Evolutionary conservation across 2,797 vertebrate genomes (phyloP), one percentile per base, ranked within the genome.

Genomic region (Platyrinchus mystaceus): DNA sequence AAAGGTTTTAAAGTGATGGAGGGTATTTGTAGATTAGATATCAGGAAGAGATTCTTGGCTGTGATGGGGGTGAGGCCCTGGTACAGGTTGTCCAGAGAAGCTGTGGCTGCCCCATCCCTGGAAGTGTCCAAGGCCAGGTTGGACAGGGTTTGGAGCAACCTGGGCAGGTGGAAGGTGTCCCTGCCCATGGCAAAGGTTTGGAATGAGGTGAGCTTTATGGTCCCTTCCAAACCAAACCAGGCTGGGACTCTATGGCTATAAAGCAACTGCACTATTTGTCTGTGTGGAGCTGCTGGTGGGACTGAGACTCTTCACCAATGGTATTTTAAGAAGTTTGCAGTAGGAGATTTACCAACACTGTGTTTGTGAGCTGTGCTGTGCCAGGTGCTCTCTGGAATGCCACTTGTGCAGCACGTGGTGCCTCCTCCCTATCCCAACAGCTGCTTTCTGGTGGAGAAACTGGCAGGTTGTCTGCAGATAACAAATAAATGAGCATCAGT

Each of bases 321-420:
- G 34, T 37, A 11, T 68, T 52, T 71, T 37, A 20, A 20, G 60
- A 9, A 20, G 12, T n/a, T 81, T 67, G 47, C 9, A 7, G 7
- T 0, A 41, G 32, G 16, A 58, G 17, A 15, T 21, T 43, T 12
- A 9, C 30, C 44, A 59, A 6, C 3, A 1, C 30, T 2, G 8
- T 20, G 30, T 52, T 8, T 22, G 53, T 23, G 53, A 58, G 22
- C 26, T 2, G 4, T 46, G 30, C 23, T 37, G 30, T 43, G 9
- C 13, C 28, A 37, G 59, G n/a, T 22, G 43, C 37, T 36, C 70
- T 71, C 47, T 56, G 59, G 22, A 32, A 15, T 20, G 44, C 9
- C 6, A 2, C 58, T 75, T 16, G 14, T 34, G 49, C 9, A 8
- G 39, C 18, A 2, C 1, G 16, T 28, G 36, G 7, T 34, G 64